Evolutionary conservation across 1,140 invertebrate species (phyloP), one percentile per base, ranked within the genome.

Genomic region (Chrysopa pallens): DNA sequence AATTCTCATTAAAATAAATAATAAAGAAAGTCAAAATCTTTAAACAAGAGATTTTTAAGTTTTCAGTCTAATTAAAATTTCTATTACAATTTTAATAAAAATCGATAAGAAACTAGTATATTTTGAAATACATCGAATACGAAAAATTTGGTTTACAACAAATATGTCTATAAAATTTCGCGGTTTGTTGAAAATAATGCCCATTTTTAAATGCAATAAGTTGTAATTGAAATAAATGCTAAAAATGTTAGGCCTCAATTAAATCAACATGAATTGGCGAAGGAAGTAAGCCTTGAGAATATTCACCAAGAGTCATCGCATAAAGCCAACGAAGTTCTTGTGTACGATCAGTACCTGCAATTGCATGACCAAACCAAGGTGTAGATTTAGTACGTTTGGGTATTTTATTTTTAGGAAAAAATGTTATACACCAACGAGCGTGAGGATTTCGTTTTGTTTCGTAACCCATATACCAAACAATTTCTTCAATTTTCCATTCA

Each of bases 401-500:
- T 56, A 74, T 72, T 39, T 72, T 71, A 48, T 76, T 75, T 53
- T 72, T 77, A 3, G 68, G 58, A 48, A 86, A 76, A 48, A 86
- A 83, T 0, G 84, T 87, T 17, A 87, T 73, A 1, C 76, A 68
- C 79, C 80, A 85, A 38, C 74, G 74, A 45, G 73, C 74, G 42
- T 81, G 80, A n/a, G 83, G 76, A 58, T 77, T 79, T 42, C 84
- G 64, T 56, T 85, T 87, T 2, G 74, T 56, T 53, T 90, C 86
- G 53, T 78, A 73, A 8, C 87, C 86, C 43, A 84, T 62, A 61
- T 88, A 91, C 77, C 82, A 84, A 6, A 78, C 56, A 36, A 85
- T 73, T 54, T 86, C 78, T 57, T 85, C 79, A 14, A 86, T 70
- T 49, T 72, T 70, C 81, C 82, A 87, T 44, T 75, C 74, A 43